Evolutionary conservation across 1,140 invertebrate species (phyloP).

Genomic region (Contarinia nasturtii): DNA sequence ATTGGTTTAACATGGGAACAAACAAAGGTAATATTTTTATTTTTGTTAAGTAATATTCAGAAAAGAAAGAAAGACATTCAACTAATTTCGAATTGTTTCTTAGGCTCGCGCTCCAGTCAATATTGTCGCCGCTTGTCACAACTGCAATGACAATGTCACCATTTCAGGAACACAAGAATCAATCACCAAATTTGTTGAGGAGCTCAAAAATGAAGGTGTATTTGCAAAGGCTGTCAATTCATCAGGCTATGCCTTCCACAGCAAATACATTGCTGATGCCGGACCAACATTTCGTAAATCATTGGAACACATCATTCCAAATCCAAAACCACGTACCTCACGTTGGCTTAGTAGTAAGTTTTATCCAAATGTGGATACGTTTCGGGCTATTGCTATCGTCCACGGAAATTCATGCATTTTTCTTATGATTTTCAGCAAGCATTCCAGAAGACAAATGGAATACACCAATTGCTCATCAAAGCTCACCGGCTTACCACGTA

Average conservation of each 20-base stretch:
- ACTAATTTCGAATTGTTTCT: too few species aligned
- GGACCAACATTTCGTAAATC: slow-evolving; percentile 57
- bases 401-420: too few species aligned
- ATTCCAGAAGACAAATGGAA: slow-evolving; percentile 69
- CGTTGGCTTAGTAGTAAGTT: slow-evolving; percentile 87
- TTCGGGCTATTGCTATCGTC: too few species aligned
- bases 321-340: slow-evolving; percentile 52
- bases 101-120: slow-evolving; percentile 50
- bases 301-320: slow-evolving; percentile 61
- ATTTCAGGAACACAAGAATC: slow-evolving; percentile 67
- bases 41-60: too few species aligned
- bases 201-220: slow-evolving; percentile 46
- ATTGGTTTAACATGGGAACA: slow-evolving; percentile 80
- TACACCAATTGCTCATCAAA: slow-evolving; percentile 52
- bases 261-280: too few species aligned
- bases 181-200: slow-evolving; percentile 50
- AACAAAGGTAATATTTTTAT: slow-evolving; percentile 26
- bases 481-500: slow-evolving; percentile 84
- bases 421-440: too few species aligned
- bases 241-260: slow-evolving; percentile 85
- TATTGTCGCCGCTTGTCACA: slow-evolving; percentile 84
- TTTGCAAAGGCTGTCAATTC: slow-evolving; percentile 82
- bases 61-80: too few species aligned
- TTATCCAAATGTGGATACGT: too few species aligned
- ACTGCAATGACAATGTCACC: slow-evolving; percentile 77